These are phyloP conservation scores for Scaptomyza pallida DNA, from an alignment of 1,140 invertebrate species.

Conservation along the genomic window DNA sequence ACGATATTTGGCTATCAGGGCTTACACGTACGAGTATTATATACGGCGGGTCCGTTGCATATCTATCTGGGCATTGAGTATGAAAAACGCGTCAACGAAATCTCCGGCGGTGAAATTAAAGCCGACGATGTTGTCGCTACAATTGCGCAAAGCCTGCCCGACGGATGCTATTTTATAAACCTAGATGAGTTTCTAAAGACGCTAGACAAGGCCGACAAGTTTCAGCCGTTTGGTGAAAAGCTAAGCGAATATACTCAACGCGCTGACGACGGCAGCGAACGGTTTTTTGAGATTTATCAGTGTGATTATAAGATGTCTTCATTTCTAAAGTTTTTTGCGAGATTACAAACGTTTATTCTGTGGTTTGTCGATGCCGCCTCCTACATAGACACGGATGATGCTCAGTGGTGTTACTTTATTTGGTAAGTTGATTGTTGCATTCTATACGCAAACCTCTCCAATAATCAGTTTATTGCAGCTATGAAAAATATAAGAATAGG, in stretches of 20 bases:
- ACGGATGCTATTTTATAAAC: slow-evolving; percentile 80
- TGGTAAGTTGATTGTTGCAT: slow-evolving; percentile 87
- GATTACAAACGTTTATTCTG: slow-evolving; percentile 95
- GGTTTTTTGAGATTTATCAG: slow-evolving; percentile 92
- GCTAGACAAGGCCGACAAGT: slow-evolving; percentile 80
- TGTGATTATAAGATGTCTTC: slow-evolving; percentile 88
- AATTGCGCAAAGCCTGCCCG: slow-evolving; percentile 86
- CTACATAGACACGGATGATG: slow-evolving; percentile 96
- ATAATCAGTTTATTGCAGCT: slow-evolving; percentile 85
- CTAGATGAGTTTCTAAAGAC: slow-evolving; percentile 82
- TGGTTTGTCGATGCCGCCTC: slow-evolving; percentile 98
- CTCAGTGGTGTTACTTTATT: slow-evolving; percentile 95
- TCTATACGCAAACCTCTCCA: background rate
- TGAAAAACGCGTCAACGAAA: slow-evolving; percentile 67
- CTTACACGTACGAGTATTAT: slow-evolving; percentile 91
- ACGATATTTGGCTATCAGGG: slow-evolving; percentile 97
- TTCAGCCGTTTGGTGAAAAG: slow-evolving; percentile 84
- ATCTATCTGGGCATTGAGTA: slow-evolving; percentile 87
- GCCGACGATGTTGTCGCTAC: slow-evolving; percentile 92
- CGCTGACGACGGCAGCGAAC: slow-evolving; percentile 85
- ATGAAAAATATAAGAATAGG: slow-evolving; percentile 90
- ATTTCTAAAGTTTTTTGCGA: slow-evolving; percentile 92
- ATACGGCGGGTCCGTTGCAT: slow-evolving; percentile 91
- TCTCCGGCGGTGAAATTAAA: slow-evolving; percentile 86
- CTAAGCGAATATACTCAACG: slow-evolving; percentile 80